phyloP scores from a whole-genome alignment of 1,140 invertebrate species.

The Dufourea novaeangliae region DNA sequence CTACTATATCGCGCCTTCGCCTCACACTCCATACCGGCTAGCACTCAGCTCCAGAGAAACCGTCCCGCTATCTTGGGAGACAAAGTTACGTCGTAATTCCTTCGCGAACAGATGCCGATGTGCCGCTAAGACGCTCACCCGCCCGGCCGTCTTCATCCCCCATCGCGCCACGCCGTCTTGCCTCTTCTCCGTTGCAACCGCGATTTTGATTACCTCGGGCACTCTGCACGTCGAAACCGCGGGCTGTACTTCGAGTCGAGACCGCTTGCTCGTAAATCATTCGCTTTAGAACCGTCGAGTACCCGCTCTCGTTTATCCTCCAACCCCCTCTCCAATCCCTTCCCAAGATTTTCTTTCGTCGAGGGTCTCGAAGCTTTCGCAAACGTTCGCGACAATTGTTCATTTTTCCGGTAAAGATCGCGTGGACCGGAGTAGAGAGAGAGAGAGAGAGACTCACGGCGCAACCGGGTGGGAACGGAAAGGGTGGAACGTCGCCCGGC shows the following conservation, averaged over 20 bases:
- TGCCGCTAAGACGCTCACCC: conserved; percentile 72
- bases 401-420: too few relatives aligned
- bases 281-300: background rate
- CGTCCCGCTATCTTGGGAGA: conserved; percentile 79
- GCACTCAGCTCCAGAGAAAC: conserved; percentile 72
- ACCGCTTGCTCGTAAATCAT: conserved; percentile 5
- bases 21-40: conserved; percentile 56
- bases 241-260: background rate
- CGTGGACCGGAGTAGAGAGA: background rate
- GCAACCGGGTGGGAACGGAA: background rate
- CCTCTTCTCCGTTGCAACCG: conserved; percentile 11
- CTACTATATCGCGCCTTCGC: conserved; percentile 60
- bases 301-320: conserved; percentile 15
- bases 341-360: conserved; percentile 10
- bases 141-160: conserved; percentile 5
- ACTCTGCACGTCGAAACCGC: background rate
- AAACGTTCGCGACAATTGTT: too few relatives aligned
- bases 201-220: conserved; percentile 50
- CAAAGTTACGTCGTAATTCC: conserved; percentile 82
- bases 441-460: background rate
- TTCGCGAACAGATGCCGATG: conserved; percentile 81
- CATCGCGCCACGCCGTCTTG: background rate
- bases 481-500: conserved; percentile 62
- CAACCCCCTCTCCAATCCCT: too few relatives aligned
- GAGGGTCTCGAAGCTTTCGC: background rate